Base-by-base conservation (phyloP, 2,797 vertebrate genomes). In the Crocodylus rhombifer region DNA sequence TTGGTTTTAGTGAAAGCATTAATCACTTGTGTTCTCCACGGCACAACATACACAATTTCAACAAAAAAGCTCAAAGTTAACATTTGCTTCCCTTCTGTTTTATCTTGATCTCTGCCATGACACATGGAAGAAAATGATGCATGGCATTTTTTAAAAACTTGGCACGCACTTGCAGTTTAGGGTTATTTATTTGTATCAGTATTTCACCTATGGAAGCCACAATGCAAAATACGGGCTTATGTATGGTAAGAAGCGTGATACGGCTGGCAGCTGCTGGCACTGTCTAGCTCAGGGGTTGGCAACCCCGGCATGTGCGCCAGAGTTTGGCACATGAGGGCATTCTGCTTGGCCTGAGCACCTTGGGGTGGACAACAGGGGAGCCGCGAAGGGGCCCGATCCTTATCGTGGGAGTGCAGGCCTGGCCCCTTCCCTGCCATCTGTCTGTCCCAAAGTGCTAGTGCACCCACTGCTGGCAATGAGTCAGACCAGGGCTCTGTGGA, bases 111-210 rank as follows among this genome's bases (percentile, higher is more conserved):
- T 77, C 73, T 87, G 92, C 93, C 77, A 81, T 11, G 0, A 23
- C 57, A 13, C 51, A 92, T 30, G 75, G 26, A 84, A 51, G 77
- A 86, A 82, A 95, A 87, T 23, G 87, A 85, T 67, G 67, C 1
- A 56, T 21, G 82, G 63, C 84, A 81, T 91, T 91, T 94, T 88
- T 91, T 89, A 94, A 80, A 15, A 77, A 79, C 84, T 51, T 95
- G 89, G 79, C 95, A 90, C 7, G 77, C 0, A 0, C 82, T 42
- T 67, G 86, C 77, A 91, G 87, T 96, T 92, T 92, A 86, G 82
- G 88, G 93, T 95, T 96, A 93, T 95, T 95, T 96, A 93, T 95
- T 87, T 51, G 84, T 83, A 90, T 91, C 94, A 88, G 95, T 89
- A 92, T 90, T 95, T 96, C 94, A 96, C 95, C 95, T 97, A 57